Evolutionary conservation across 2,113 vertebrate species (phyloP).

Genomic region (Callipepla californica): DNA sequence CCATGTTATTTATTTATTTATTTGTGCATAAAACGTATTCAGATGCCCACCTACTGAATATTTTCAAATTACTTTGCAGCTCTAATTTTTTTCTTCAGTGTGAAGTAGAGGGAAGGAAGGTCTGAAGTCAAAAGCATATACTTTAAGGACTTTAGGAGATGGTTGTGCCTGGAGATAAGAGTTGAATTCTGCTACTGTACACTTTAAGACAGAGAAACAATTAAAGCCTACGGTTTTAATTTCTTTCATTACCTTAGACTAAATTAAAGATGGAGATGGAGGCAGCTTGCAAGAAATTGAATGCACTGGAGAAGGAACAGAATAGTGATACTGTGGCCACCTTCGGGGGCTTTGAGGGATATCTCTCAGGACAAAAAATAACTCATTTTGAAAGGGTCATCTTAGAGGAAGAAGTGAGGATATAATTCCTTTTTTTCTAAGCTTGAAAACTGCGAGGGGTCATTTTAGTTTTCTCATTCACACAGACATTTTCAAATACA

Average conservation of each 20-base stretch:
- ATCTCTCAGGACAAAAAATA: constrained; percentile 2
- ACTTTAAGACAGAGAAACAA: background rate
- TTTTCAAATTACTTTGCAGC: background rate
- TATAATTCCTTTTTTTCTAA: background rate
- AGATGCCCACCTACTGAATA: background rate
- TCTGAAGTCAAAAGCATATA: background rate
- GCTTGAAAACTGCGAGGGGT: constrained; percentile 14
- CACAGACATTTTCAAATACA: background rate
- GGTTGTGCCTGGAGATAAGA: background rate
- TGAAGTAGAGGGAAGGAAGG: background rate
- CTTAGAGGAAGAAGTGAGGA: constrained; percentile 22
- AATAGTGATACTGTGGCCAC: constrained; percentile 1
- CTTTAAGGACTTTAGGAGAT: background rate
- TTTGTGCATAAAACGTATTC: background rate
- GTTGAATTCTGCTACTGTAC: background rate
- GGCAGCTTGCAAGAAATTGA: constrained; percentile 49
- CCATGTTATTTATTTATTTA: background rate
- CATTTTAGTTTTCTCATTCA: constrained; percentile 1
- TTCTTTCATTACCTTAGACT: constrained; percentile 17
- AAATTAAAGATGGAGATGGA: constrained; percentile 30
- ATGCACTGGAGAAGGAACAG: constrained; percentile 42
- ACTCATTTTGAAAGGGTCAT: constrained; percentile 2
- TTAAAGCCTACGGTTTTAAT: constrained; percentile 19
- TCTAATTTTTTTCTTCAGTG: background rate
- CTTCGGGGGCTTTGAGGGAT: constrained; percentile 14